Evolutionary conservation across 2,888 invertebrate species (phyloP), one percentile per base, ranked within the genome.

Genomic region (Stictocephala bisonia): DNA sequence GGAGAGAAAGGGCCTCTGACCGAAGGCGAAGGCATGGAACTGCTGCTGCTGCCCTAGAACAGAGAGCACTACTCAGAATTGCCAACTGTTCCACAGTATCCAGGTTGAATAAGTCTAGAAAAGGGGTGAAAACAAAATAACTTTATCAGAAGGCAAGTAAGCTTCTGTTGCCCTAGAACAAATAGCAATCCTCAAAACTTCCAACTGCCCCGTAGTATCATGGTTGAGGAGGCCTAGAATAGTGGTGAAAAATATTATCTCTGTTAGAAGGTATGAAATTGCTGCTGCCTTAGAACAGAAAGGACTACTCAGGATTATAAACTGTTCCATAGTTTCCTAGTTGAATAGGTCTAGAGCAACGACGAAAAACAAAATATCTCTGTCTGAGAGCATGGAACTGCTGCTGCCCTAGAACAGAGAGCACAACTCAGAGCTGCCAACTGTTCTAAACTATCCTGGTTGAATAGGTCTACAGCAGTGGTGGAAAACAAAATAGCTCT

Each of bases 41-140:
- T 95, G 95, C 86, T 96, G 95, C 87, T 96, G 96, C 86, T 94
- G 94, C 87, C 96, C 96, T 96, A 93, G 87, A 90, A 94, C 90
- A 86, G 93, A 93, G 86, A 94, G 88, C 92, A 94, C 93, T 94
- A 85, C 51, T 74, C 60, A 74, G 74, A 66, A 27, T n/a, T 74
- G 67, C 72, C 53, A 67, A 35, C 74, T 68, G 74, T 22, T 58
- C 74, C 31, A 13, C 9, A 53, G 48, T 41, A 67, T 24, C 22
- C n/a, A n/a, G n/a, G n/a, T n/a, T n/a, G n/a, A n/a, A n/a, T n/a
- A n/a, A n/a, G n/a, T n/a, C n/a, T n/a, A n/a, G n/a, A n/a, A n/a
- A n/a, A n/a, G n/a, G n/a, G n/a, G n/a, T n/a, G n/a, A n/a, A n/a
- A n/a, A n/a, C n/a, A n/a, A n/a, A n/a, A n/a, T n/a, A n/a, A n/a